A percentile compares a stretch with the other conserved stretches of the same genome.
Evolutionary conservation across 2,113 vertebrate genomes (phyloP).

Genomic region (Deroptyus accipitrinus): DNA sequence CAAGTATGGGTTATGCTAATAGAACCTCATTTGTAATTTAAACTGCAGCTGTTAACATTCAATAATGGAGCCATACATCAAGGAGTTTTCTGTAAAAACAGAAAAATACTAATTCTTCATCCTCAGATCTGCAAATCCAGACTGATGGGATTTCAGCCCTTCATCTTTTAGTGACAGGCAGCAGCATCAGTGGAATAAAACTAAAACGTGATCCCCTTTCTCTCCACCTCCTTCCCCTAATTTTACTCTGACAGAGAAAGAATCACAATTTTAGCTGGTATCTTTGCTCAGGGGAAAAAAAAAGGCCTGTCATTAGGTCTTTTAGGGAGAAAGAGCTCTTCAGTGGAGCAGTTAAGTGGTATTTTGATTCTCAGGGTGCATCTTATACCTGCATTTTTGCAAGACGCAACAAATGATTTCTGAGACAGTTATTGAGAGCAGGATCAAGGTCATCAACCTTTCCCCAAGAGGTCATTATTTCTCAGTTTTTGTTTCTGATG

Average conservation of each 20-base stretch:
- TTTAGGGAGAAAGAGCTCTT: conserved; percentile 33
- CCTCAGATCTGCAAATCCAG: conserved; percentile 70
- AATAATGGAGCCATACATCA: conserved; percentile 61
- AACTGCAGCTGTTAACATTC: conserved; percentile 58
- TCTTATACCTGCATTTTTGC: conserved; percentile 2
- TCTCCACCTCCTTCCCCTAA: conserved; percentile 62
- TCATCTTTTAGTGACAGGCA: conserved; percentile 68
- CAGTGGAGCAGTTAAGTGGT: not conserved
- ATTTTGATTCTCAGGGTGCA: conserved; percentile 35
- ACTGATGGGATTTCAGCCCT: conserved; percentile 68
- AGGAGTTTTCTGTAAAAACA: conserved; percentile 68
- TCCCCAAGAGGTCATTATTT: not conserved
- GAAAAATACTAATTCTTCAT: conserved; percentile 70
- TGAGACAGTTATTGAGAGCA: conserved; percentile 8
- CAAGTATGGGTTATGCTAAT: conserved; percentile 57
- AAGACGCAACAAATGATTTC: not conserved
- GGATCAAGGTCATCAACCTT: conserved; percentile 16
- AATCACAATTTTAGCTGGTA: conserved; percentile 40
- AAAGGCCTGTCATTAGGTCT: conserved; percentile 34
- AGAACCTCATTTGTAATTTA: conserved; percentile 63
- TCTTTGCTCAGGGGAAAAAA: conserved; percentile 15
- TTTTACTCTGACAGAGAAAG: conserved; percentile 50
- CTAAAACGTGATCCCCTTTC: conserved; percentile 60
- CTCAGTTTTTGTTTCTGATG: conserved; percentile 5
- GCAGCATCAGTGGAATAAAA: conserved; percentile 64